A percentile compares a stretch with the other conserved stretches of the same genome.
These are phyloP conservation scores for Odocoileus hemionus DNA, from an alignment of 2,113 vertebrate species.

Conservation along the genomic window DNA sequence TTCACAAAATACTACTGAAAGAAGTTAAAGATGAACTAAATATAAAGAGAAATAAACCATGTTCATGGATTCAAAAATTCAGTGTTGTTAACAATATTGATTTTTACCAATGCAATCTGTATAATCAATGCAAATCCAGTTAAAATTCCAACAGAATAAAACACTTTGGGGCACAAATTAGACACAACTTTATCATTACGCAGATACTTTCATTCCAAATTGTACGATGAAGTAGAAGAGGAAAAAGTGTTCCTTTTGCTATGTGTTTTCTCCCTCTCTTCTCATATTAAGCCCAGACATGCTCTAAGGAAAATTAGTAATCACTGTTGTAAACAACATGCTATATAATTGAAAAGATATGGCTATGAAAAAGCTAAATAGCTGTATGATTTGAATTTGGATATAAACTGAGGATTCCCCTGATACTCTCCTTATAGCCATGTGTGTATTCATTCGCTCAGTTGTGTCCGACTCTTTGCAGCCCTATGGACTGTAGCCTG, in stretches of 20 bases:
- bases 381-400: neutral
- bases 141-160: neutral
- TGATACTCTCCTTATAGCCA: neutral
- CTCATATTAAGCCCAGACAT: neutral
- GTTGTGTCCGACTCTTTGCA: neutral
- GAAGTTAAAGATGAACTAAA: neutral
- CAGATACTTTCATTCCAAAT: neutral
- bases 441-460: neutral
- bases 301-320: neutral
- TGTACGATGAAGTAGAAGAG: neutral
- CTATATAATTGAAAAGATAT: neutral
- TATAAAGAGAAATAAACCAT: neutral
- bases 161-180: neutral
- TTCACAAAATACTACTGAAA: neutral
- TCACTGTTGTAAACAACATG: neutral
- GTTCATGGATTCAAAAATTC: neutral
- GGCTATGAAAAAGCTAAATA: neutral
- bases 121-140: neutral
- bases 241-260: neutral
- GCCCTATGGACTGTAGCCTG: neutral
- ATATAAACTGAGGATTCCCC: neutral
- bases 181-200: neutral
- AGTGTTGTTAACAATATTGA: neutral
- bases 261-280: neutral
- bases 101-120: neutral